Evolutionary conservation across 2,888 invertebrate species (phyloP).

Genomic region (Acanthosoma haemorrhoidale): DNA sequence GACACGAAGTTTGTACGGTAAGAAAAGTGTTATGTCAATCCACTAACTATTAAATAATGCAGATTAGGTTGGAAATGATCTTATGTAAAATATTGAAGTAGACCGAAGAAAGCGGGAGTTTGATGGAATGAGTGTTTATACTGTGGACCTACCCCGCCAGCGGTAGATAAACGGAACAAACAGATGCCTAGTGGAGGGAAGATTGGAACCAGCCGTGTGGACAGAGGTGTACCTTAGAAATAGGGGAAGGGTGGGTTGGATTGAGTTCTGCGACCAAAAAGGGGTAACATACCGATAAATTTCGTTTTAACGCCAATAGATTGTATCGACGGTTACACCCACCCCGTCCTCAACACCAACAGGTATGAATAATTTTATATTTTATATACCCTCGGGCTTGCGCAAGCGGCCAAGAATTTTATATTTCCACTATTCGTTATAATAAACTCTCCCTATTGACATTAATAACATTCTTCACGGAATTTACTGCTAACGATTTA

Average conservation of each 20-base stretch:
- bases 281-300: slow-evolving; percentile 20
- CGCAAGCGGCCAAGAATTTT: background rate
- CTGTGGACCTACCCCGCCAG: background rate
- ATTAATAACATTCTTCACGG: no score
- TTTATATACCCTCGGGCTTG: background rate
- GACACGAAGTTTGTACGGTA: no score
- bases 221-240: background rate
- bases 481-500: no score
- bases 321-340: slow-evolving; percentile 10
- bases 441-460: no score
- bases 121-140: no score
- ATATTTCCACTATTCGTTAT: slow-evolving; percentile 4
- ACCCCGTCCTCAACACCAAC: background rate
- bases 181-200: slow-evolving; percentile 2
- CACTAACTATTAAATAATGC: no score
- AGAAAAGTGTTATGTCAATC: no score
- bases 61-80: no score
- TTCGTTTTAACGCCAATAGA: slow-evolving; percentile 23
- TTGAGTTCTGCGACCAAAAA: slow-evolving; percentile 1
- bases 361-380: slow-evolving; percentile 7
- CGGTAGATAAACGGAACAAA: slow-evolving; percentile 5
- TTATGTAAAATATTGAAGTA: background rate
- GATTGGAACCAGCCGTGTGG: slow-evolving; percentile 16
- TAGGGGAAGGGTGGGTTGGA: background rate
- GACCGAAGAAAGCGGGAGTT: background rate